Conservation (phyloP, 2,888 invertebrate species). For the Caenorhabditis sp. region DNA sequence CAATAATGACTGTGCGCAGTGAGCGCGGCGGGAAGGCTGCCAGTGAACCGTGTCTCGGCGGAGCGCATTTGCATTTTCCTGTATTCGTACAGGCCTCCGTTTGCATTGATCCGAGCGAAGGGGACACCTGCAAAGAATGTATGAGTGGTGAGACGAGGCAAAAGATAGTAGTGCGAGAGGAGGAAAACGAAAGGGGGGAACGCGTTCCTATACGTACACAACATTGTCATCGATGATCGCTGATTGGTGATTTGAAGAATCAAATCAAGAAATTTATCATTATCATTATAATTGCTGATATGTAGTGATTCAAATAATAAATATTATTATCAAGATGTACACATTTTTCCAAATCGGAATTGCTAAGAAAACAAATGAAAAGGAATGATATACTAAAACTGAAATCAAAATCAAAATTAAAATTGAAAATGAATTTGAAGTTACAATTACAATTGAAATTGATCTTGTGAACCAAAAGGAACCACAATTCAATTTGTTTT, state of each 20-base stretch:
- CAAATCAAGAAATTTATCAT: neutral
- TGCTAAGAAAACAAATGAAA: no score
- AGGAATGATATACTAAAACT: no score
- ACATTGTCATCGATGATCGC: conserved; percentile 2
- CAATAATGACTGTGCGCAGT: neutral
- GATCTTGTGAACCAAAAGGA: no score
- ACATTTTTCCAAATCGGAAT: no score
- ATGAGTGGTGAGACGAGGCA: neutral
- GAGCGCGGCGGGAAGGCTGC: neutral
- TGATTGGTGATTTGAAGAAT: neutral
- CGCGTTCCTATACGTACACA: conserved; percentile 1
- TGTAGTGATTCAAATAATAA: no score
- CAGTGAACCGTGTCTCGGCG: neutral
- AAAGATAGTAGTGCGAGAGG: conserved; percentile 3
- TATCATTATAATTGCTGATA: no score
- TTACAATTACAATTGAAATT: neutral
- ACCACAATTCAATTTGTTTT: no score
- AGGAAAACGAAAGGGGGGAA: neutral
- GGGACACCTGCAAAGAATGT: neutral
- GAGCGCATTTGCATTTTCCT: neutral
- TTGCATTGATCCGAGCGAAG: conserved; percentile 1
- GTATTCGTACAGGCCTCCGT: no score
- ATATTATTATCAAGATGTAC: no score
- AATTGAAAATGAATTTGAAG: neutral
- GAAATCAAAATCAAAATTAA: neutral